A percentile compares a stretch with the other conserved stretches of the same genome.
These are phyloP conservation scores for Idaea dimidiata DNA, from an alignment of 2,888 invertebrate genomes.

Conservation along the genomic window DNA sequence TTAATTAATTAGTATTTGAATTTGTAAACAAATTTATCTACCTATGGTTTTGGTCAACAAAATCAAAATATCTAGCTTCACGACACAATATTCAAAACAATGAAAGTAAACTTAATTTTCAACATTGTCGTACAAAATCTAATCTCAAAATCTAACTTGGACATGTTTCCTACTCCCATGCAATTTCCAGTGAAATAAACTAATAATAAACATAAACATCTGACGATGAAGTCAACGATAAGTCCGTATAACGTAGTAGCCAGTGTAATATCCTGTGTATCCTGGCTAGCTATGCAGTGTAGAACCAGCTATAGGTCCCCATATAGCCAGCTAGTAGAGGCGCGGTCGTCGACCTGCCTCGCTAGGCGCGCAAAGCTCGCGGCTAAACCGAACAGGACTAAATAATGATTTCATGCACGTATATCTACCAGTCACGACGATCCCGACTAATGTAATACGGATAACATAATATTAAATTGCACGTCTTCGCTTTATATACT, in stretches of 20 bases:
- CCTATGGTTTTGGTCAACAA: constrained; percentile 6
- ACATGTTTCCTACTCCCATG: background rate
- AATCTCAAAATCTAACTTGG: constrained; percentile 4
- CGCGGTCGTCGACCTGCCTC: constrained; percentile 65
- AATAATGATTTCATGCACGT: constrained; percentile 28
- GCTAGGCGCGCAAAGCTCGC: constrained; percentile 50
- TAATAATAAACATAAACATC: constrained; percentile 2
- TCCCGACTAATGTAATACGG: background rate
- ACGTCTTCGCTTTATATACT: background rate
- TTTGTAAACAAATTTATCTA: background rate
- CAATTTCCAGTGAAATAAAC: constrained; percentile 9
- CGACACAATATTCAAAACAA: too few species aligned
- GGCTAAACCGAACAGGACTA: constrained; percentile 35
- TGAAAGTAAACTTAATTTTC: too few species aligned
- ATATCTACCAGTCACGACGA: constrained; percentile 26
- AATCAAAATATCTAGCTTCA: constrained; percentile 5
- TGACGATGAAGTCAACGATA: background rate
- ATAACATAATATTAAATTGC: background rate
- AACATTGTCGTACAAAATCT: background rate
- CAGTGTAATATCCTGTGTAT: constrained; percentile 2
- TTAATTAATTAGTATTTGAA: background rate
- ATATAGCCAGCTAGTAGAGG: constrained; percentile 32
- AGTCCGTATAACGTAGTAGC: constrained; percentile 5
- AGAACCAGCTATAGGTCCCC: constrained; percentile 14
- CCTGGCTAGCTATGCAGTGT: constrained; percentile 7